Base-by-base conservation (phyloP, 2,888 invertebrate species). In the Heteropelma amictum region DNA sequence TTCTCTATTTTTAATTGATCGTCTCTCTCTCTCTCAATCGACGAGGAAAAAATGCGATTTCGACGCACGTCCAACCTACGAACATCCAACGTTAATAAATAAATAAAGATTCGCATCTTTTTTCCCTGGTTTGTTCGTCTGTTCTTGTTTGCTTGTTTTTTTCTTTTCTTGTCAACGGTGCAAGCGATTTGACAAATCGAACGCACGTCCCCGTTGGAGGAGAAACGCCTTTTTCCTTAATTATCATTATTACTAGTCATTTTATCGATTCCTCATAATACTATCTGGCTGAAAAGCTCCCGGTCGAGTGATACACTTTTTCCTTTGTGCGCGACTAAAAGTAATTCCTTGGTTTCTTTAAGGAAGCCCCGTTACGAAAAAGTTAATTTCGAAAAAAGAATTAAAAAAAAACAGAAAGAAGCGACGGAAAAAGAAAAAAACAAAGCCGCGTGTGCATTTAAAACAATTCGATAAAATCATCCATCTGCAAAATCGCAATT, bases 71-170 rank as follows among this genome's bases (percentile, higher is more conserved):
- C 26, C 14, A 35, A 35, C 33, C 33, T 45, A 47, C 53, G 21
- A 73, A 60, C 45, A 54, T 53, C 60, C 21, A 61, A 67, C 60
- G 23, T 75, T 76, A 84, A 85, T 84, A 84, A 85, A 84, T 84
- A 84, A 84, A 79, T 83, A 81, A 82, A 77, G 79, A 80, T 78
- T 38, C 21, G 21, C 51, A 58, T 35, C 23, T 40, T 68, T 47
- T 30, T 49, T 81, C 10, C 30, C 28, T 4, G 28, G n/a, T n/a
- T n/a, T n/a, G n/a, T n/a, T n/a, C n/a, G n/a, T n/a, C n/a, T n/a
- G n/a, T n/a, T n/a, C n/a, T n/a, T n/a, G n/a, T n/a, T 14, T n/a
- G 5, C 38, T 30, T 47, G 0, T 26, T 45, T 54, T 28, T 60
- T 35, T 63, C 33, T 33, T 28, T 82, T 84, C 83, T 82, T 83